Conservation (phyloP, 2,888 invertebrate species). For the Thysanoteuthis rhombus region DNA sequence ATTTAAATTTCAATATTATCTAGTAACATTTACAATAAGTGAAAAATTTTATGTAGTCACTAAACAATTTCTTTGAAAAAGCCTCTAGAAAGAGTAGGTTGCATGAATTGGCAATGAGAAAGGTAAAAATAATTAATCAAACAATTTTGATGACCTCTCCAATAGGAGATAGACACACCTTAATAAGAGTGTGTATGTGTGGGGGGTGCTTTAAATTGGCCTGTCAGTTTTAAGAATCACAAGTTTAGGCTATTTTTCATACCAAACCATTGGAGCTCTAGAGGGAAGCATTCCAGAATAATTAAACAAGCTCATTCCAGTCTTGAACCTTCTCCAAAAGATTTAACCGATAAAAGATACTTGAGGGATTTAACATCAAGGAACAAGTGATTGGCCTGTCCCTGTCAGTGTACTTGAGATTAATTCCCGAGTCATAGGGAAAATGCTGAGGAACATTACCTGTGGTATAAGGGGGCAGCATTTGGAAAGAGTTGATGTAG, state of each 20-base stretch:
- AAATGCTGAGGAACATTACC: background rate
- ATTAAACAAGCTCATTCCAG: background rate
- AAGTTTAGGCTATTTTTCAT: background rate
- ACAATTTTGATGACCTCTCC: background rate
- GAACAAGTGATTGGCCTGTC: background rate
- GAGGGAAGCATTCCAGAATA: background rate
- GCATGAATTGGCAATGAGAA: background rate
- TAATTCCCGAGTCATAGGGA: too few relatives aligned
- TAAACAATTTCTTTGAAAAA: background rate
- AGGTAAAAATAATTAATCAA: background rate
- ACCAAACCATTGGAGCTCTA: background rate
- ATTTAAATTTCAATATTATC: background rate
- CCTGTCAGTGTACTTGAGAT: background rate
- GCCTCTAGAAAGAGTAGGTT: background rate
- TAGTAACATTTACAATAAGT: background rate
- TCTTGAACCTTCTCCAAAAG: background rate
- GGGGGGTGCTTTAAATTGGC: background rate
- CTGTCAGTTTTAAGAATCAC: background rate
- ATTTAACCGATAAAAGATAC: background rate
- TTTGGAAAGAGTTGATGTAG: background rate
- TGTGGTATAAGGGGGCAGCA: background rate
- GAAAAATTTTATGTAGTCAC: background rate
- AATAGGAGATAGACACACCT: background rate
- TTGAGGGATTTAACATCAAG: background rate
- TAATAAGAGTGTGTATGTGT: background rate